A percentile compares a stretch with the other conserved stretches of the same genome.
These are phyloP conservation scores for Acleris emargana DNA, from an alignment of 2,888 invertebrate genomes.

Conservation along the genomic window DNA sequence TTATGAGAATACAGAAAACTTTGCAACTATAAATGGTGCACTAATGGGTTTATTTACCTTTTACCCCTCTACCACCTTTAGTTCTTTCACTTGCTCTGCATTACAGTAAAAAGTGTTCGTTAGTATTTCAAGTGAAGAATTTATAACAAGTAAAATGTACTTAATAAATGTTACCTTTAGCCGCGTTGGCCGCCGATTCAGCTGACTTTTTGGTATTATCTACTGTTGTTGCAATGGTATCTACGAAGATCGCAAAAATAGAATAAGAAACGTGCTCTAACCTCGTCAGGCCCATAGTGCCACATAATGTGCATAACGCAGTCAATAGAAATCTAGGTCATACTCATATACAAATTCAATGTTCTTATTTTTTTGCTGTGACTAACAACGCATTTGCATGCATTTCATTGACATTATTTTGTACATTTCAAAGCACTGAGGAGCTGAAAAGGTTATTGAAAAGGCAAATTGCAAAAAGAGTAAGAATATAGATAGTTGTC, in stretches of 20 bases:
- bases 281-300: slow-evolving; percentile 1
- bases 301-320: not conserved
- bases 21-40: not conserved
- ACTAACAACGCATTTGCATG: no score
- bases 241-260: slow-evolving; percentile 52
- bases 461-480: no score
- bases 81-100: slow-evolving; percentile 23
- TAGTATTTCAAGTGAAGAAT: slow-evolving; percentile 19
- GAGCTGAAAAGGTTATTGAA: no score
- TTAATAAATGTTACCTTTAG: slow-evolving; percentile 66
- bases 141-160: not conserved
- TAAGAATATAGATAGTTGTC: no score
- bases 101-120: slow-evolving; percentile 23
- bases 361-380: no score
- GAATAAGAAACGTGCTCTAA: slow-evolving; percentile 21
- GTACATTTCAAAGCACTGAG: no score
- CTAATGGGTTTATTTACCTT: slow-evolving; percentile 33
- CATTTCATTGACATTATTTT: no score
- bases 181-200: slow-evolving; percentile 70
- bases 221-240: slow-evolving; percentile 69
- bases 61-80: slow-evolving; percentile 26
- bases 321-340: no score
- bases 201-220: slow-evolving; percentile 78
- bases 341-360: no score
- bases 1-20: slow-evolving; percentile 1